These are phyloP conservation scores for Chrysocyon brachyurus DNA, from an alignment of 2,797 vertebrate genomes.

Conservation along the genomic window DNA sequence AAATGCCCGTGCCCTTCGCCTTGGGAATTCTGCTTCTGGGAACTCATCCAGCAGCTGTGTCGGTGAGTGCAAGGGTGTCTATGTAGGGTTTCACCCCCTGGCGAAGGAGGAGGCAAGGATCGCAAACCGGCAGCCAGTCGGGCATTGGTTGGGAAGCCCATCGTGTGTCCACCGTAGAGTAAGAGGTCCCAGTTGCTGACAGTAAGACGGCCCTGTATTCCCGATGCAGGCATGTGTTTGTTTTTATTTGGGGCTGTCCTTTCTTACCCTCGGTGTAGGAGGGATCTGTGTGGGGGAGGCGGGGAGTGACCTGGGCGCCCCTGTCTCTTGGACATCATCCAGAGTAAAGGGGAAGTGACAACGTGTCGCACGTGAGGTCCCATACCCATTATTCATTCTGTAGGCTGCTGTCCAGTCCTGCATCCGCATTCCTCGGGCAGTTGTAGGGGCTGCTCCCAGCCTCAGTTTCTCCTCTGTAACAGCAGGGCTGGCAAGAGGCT, in stretches of 20 bases:
- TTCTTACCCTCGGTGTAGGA: not conserved
- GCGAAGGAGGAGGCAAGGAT: not conserved
- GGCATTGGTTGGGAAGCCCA: accelerated
- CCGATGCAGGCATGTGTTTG: not conserved
- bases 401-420: not conserved
- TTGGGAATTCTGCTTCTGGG: not conserved
- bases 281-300: not conserved
- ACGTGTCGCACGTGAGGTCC: accelerated
- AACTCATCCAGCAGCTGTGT: not conserved
- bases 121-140: not conserved
- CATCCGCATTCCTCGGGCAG: too few relatives aligned
- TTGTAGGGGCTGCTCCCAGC: not conserved
- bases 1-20: not conserved
- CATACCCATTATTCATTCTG: too few relatives aligned
- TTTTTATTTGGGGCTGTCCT: not conserved
- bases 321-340: not conserved
- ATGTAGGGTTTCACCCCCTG: not conserved
- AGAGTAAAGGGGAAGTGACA: not conserved
- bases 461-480: too few relatives aligned
- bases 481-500: not conserved
- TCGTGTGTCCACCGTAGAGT: accelerated
- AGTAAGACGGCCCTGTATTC: not conserved
- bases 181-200: accelerated
- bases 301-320: too few relatives aligned
- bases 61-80: not conserved